These are phyloP conservation scores for Passer montanus DNA, from an alignment of 2,113 vertebrate species.

Conservation along the genomic window DNA sequence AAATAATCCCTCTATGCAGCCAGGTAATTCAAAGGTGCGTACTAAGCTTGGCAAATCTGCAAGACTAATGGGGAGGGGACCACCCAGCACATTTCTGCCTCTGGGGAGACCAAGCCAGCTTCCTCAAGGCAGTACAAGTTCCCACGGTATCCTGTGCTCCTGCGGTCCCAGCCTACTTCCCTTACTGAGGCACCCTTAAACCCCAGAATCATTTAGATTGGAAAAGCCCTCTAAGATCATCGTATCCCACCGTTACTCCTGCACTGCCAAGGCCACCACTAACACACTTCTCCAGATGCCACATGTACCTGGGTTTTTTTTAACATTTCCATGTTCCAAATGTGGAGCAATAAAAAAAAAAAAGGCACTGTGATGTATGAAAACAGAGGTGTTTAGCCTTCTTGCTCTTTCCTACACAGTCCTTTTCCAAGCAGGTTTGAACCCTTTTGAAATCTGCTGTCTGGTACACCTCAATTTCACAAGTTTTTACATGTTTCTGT, in stretches of 20 bases:
- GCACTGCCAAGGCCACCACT: background rate
- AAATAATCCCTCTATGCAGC: background rate
- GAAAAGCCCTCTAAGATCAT: background rate
- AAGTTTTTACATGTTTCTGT: background rate
- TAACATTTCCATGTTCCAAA: background rate
- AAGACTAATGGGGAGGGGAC: background rate
- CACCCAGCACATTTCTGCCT: fast-evolving
- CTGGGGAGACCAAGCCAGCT: background rate
- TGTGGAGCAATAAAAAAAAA: background rate
- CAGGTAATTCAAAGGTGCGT: background rate
- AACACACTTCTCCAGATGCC: background rate
- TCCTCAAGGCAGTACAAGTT: background rate
- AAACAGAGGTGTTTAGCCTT: background rate
- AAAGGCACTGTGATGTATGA: background rate
- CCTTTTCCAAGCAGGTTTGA: background rate
- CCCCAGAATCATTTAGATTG: background rate
- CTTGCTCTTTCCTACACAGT: background rate
- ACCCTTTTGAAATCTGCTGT: background rate
- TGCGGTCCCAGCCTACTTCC: background rate
- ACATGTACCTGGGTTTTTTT: fast-evolving
- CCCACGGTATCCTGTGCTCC: background rate
- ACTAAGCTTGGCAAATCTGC: background rate
- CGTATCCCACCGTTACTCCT: background rate
- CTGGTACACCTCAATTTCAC: background rate
- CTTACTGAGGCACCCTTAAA: background rate